A percentile compares a stretch with the other conserved stretches of the same genome.
These are phyloP conservation scores for Spodoptera exigua DNA, from an alignment of 2,888 invertebrate genomes.

Conservation along the genomic window DNA sequence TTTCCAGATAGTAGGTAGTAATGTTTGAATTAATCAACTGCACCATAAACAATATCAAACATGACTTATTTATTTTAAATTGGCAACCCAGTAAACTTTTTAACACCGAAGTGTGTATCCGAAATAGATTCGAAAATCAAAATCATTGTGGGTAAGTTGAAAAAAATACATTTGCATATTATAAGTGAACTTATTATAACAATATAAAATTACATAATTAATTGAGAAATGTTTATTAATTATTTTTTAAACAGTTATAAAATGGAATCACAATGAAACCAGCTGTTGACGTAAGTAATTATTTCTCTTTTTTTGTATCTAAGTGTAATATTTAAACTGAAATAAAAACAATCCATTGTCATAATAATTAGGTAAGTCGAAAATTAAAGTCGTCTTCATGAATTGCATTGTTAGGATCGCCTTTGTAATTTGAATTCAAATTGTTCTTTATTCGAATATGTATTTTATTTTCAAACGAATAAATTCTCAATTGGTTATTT, in stretches of 20 bases:
- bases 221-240: not conserved
- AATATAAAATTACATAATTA: not conserved
- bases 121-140: constrained; percentile 5
- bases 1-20: too few species aligned
- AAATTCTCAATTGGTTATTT: too few species aligned
- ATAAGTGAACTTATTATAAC: not conserved
- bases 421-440: too few species aligned
- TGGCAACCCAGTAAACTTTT: not conserved
- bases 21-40: too few species aligned
- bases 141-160: constrained; percentile 21
- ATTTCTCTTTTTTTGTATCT: not conserved
- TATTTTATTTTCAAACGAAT: too few species aligned
- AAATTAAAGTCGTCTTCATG: too few species aligned
- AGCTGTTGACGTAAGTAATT: constrained; percentile 51
- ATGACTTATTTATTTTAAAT: not conserved
- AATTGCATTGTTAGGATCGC: too few species aligned
- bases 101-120: constrained; percentile 19
- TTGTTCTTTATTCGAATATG: too few species aligned
- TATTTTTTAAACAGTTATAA: not conserved
- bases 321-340: too few species aligned
- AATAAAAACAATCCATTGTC: too few species aligned
- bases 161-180: not conserved
- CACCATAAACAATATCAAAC: too few species aligned
- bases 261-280: constrained; percentile 50
- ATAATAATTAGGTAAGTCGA: too few species aligned